phyloP scores from a whole-genome alignment of 2,888 invertebrate genomes.

The Rhagophthalmus giganteus region DNA sequence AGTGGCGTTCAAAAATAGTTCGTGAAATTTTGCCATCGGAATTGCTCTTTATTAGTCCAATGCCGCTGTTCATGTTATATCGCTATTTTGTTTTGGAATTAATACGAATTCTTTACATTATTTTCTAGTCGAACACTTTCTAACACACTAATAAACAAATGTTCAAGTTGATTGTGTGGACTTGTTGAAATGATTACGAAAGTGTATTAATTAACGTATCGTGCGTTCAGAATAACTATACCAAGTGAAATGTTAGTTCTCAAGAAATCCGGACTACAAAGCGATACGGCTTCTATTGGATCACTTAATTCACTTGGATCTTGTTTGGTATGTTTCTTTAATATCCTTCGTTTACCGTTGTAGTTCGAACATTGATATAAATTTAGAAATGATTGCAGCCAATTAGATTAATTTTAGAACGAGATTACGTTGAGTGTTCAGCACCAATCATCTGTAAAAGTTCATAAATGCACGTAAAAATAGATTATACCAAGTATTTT shows the following conservation, averaged over 20 bases:
- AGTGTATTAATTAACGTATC: constrained; percentile 10
- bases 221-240: constrained; percentile 1
- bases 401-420: constrained; percentile 6
- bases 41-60: constrained; percentile 10
- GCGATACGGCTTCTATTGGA: constrained; percentile 37
- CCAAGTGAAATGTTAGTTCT: constrained; percentile 41
- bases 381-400: constrained; percentile 7
- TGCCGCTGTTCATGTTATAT: constrained; percentile 10
- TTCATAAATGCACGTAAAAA: constrained; percentile 10
- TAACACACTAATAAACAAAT: constrained; percentile 15
- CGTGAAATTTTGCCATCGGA: constrained; percentile 17
- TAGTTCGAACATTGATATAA: constrained; percentile 3
- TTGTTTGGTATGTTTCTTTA: constrained; percentile 32
- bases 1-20: constrained; percentile 18
- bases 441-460: constrained; percentile 3
- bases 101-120: constrained; percentile 9
- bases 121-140: constrained; percentile 20
- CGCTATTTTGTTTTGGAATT: constrained; percentile 16
- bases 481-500: constrained; percentile 10
- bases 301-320: constrained; percentile 37
- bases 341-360: neutral
- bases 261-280: constrained; percentile 43
- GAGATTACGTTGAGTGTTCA: constrained; percentile 6
- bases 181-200: constrained; percentile 7
- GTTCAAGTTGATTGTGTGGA: constrained; percentile 2